Evolutionary conservation across 2,113 vertebrate genomes (phyloP), one percentile per base, ranked within the genome.

Genomic region (Cyanistes caeruleus): DNA sequence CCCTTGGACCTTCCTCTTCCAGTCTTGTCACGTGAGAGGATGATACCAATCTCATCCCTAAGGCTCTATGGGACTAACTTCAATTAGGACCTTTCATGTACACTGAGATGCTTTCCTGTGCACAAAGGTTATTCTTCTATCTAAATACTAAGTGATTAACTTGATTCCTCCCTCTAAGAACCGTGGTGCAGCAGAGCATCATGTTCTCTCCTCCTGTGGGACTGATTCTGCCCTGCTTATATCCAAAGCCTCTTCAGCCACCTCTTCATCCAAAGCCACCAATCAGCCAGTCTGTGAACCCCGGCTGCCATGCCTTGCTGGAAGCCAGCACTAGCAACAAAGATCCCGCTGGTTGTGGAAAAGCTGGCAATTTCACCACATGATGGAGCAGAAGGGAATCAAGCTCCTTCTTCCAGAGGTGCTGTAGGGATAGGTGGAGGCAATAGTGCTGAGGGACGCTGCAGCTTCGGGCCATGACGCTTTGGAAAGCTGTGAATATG

Each of bases 171-270:
- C 58, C 33, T 13, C 5, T 37, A 52, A 72, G 49, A 84, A 31
- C 48, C 0, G 0, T 0, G 1, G 11, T 49, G 60, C 13, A 90
- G 59, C 62, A 59, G 55, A 85, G 14, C 44, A 59, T 52, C 39
- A 80, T 3, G 3, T 76, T 51, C 41, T 70, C 46, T 93, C 11
- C 31, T 74, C 46, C 27, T 13, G 0, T 81, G 39, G 64, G 48
- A 48, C 76, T 78, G 43, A 33, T 64, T 84, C 64, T 95, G 80
- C 68, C 53, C 49, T 51, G 76, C 73, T 84, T 19, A 11, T 60
- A 77, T 76, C 67, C 74, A 75, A 85, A 90, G 67, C 41, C 21
- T 52, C 58, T 90, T 75, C 56, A 67, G 48, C 55, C 5, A 5
- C 33, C 15, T n/a, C n/a, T n/a, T n/a, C n/a, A n/a, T n/a, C n/a